A percentile compares a stretch with the other conserved stretches of the same genome.
These are phyloP conservation scores for Myopa testacea DNA, from an alignment of 2,888 invertebrate species.

Conservation along the genomic window DNA sequence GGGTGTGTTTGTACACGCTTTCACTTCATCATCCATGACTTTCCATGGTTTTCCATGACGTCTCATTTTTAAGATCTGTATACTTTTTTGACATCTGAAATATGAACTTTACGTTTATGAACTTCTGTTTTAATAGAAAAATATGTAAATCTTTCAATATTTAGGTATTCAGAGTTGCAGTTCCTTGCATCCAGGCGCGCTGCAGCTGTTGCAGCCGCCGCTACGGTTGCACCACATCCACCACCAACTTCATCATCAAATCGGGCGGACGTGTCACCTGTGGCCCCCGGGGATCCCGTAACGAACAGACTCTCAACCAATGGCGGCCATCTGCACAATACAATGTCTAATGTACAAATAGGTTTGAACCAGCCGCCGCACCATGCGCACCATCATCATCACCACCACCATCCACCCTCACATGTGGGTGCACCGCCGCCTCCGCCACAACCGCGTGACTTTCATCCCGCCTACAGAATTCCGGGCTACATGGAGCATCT, in stretches of 20 bases:
- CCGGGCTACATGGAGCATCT: slow-evolving; percentile 83
- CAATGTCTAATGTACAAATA: slow-evolving; percentile 23
- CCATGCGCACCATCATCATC: slow-evolving; percentile 39
- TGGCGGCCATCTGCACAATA: slow-evolving; percentile 67
- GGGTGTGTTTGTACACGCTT: no score
- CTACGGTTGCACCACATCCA: slow-evolving; percentile 66
- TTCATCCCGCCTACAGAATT: slow-evolving; percentile 79
- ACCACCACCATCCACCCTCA: slow-evolving; percentile 49
- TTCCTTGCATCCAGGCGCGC: slow-evolving; percentile 68
- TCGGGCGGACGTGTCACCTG: slow-evolving; percentile 16
- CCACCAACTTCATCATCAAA: slow-evolving; percentile 5
- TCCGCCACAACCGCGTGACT: slow-evolving; percentile 70
- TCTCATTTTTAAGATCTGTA: no score
- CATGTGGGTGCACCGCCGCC: slow-evolving; percentile 69
- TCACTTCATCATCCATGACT: no score
- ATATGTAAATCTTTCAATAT: no score
- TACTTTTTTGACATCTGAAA: no score
- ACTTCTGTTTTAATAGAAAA: no score
- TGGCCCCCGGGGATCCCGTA: slow-evolving; percentile 4
- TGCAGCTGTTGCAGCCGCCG: slow-evolving; percentile 70
- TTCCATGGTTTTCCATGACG: no score
- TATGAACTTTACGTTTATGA: no score
- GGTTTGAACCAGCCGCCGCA: slow-evolving; percentile 36
- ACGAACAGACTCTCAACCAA: slow-evolving; percentile 1
- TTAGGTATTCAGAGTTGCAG: slow-evolving; percentile 67